Evolutionary conservation across 2,888 invertebrate species (phyloP), one percentile per base, ranked within the genome.

Genomic region (Eilema caniola): DNA sequence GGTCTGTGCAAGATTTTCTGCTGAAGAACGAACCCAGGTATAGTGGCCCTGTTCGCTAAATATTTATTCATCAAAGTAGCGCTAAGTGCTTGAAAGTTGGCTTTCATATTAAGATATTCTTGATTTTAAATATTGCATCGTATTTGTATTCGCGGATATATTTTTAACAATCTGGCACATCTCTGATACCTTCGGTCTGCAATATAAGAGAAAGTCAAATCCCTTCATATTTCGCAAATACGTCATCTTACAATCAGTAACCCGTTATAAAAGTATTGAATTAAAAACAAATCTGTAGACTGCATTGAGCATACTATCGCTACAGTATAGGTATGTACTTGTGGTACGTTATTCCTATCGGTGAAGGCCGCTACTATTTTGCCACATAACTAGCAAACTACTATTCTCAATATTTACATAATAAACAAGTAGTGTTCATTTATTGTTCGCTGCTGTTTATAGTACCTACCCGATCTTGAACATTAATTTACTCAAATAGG

Each of bases 301-400:
- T 47, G 7, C 16, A 53, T 8, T 53, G 16, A 53, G n/a, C 10
- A n/a, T 62, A 20, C 37, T 20, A 41, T 62, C 41, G 62, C 20
- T 20, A 62, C 37, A 31, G 20, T 10, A 24, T 62, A 41, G 10
- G 24, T 62, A 24, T 4, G 24, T 62, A 37, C 12, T 23, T 16
- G 10, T 37, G 47, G 37, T 41, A 37, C 24, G 16, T 62, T 79
- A 84, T 86, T 80, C 74, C 63, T 69, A 71, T 74, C 66, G 47
- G 37, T 57, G 73, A 82, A 83, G 82, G 79, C 78, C 74, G 79
- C 60, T 69, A 73, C 69, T 74, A 67, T 74, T 69, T 74, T 62
- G 12, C 67, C 65, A 72, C 73, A 69, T 70, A 71, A 75, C 53
- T 66, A 66, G 12, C 37, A 62, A 23, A 37, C 23, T 16, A 62